A percentile compares a stretch with the other conserved stretches of the same genome.
Conservation (phyloP, 1,140 invertebrate genomes). For the Listronotus bonariensis region DNA sequence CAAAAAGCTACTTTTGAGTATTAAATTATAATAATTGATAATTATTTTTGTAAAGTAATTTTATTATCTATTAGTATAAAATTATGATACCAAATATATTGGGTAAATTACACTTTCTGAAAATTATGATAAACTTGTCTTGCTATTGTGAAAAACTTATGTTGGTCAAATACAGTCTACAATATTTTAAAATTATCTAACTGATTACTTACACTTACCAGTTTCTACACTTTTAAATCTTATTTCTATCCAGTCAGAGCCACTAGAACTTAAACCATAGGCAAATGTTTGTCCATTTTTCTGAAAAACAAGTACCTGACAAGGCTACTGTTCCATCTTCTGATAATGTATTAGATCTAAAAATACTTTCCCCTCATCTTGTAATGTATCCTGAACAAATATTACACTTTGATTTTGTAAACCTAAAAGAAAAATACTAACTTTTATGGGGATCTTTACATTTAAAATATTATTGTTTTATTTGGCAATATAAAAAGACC, state of each 20-base stretch:
- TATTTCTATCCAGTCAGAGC: slow-evolving; percentile 95
- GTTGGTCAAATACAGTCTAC: too few species aligned
- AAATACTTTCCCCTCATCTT: slow-evolving; percentile 84
- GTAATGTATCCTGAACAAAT: slow-evolving; percentile 85
- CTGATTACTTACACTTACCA: slow-evolving; percentile 56
- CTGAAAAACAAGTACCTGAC: slow-evolving; percentile 78
- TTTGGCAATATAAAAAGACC: not conserved
- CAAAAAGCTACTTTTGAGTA: too few species aligned
- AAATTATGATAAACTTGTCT: too few species aligned
- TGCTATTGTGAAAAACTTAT: too few species aligned
- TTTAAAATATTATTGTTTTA: slow-evolving; percentile 14
- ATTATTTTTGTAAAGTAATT: too few species aligned
- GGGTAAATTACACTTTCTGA: too few species aligned
- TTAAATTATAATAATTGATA: too few species aligned
- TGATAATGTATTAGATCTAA: slow-evolving; percentile 91
- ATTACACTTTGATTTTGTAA: slow-evolving; percentile 74
- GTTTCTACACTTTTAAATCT: slow-evolving; percentile 79
- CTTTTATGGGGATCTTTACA: not conserved
- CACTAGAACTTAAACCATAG: slow-evolving; percentile 89
- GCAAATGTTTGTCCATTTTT: slow-evolving; percentile 90
- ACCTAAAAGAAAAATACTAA: slow-evolving; percentile 34
- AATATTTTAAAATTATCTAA: too few species aligned
- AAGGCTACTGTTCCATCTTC: slow-evolving; percentile 93
- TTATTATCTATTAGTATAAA: too few species aligned
- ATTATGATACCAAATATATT: too few species aligned